A percentile compares a stretch with the other conserved stretches of the same genome.
phyloP scores from a whole-genome alignment of 1,140 invertebrate species.

The Alviniconcha marisindica region DNA sequence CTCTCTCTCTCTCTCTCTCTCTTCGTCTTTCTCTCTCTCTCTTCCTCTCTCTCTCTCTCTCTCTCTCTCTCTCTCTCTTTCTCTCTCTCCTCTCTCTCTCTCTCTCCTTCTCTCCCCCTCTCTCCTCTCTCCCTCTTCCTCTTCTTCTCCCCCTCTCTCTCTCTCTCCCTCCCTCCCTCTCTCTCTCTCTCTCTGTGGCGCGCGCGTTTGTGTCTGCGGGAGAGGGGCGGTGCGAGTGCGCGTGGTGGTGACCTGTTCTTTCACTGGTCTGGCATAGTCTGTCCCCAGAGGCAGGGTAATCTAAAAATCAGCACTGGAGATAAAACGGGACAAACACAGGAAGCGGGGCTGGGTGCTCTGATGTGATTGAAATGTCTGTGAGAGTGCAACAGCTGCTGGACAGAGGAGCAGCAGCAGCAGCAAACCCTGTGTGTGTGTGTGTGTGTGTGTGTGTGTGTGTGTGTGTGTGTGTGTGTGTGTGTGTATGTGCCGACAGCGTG shows the following conservation, averaged over 20 bases:
- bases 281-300: constrained; percentile 11
- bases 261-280: neutral
- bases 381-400: neutral
- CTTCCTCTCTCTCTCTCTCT: neutral
- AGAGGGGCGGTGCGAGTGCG: no score
- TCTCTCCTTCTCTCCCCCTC: neutral
- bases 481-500: neutral
- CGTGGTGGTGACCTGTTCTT: no score
- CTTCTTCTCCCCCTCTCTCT: neutral
- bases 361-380: constrained; percentile 3
- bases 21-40: neutral
- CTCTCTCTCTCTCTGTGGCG: neutral
- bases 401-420: no score
- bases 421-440: neutral
- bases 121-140: neutral
- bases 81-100: neutral
- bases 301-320: constrained; percentile 14
- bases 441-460: neutral
- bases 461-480: neutral
- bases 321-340: constrained; percentile 5
- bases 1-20: neutral
- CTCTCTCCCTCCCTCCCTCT: neutral
- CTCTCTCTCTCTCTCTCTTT: neutral
- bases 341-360: neutral
- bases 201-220: no score